A percentile compares a stretch with the other conserved stretches of the same genome.
phyloP scores from a whole-genome alignment of 35 echinoderm and acorn worm species.

The Lytechinus variegatus region DNA sequence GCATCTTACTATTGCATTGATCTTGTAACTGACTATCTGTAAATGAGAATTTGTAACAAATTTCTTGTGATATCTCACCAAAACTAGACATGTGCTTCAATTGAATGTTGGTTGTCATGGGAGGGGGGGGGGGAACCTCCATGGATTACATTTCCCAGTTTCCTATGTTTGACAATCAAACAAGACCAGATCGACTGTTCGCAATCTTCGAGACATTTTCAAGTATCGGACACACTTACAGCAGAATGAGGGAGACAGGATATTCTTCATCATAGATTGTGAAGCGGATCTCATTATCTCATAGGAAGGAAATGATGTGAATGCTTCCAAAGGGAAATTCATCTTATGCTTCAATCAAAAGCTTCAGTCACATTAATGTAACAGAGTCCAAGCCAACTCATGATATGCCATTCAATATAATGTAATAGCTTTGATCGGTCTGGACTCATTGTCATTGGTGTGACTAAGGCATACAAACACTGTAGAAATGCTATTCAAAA shows the following conservation, averaged over 20 bases:
- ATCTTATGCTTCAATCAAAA: background rate
- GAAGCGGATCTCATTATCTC: background rate
- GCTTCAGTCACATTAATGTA: background rate
- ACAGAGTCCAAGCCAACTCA: too few relatives aligned
- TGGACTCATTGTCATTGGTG: too few relatives aligned
- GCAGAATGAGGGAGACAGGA: background rate
- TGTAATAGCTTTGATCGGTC: too few relatives aligned
- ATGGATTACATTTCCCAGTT: background rate
- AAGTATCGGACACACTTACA: background rate
- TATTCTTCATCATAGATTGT: background rate
- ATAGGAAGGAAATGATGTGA: background rate
- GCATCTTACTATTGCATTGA: too few relatives aligned
- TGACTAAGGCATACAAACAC: too few relatives aligned
- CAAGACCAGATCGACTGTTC: background rate
- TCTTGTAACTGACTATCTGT: too few relatives aligned
- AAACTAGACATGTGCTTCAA: too few relatives aligned
- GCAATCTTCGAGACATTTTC: background rate
- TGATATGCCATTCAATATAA: too few relatives aligned
- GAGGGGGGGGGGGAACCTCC: background rate
- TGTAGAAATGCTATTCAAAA: too few relatives aligned
- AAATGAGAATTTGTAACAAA: too few relatives aligned
- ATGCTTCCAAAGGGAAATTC: background rate
- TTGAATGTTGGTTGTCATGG: too few relatives aligned
- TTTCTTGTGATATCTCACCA: too few relatives aligned
- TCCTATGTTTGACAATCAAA: background rate